Evolutionary conservation across 2,888 invertebrate genomes (phyloP).

Genomic region (Drosophila mayaguana): DNA sequence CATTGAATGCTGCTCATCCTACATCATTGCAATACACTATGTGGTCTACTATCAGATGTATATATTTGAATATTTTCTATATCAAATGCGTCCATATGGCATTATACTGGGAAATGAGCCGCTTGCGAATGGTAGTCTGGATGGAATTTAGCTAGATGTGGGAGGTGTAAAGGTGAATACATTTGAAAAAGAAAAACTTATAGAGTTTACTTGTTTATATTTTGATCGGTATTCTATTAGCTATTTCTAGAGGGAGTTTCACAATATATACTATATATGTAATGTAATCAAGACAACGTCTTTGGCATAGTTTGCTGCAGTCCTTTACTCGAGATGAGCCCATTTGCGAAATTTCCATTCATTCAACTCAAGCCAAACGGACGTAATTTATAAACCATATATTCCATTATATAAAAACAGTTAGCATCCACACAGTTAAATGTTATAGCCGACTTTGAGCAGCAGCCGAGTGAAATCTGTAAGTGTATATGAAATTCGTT

Average conservation of each 20-base stretch:
- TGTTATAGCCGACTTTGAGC: slow-evolving; percentile 96
- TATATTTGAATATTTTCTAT: slow-evolving; percentile 41
- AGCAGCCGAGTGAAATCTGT: slow-evolving; percentile 92
- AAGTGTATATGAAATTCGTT: slow-evolving; percentile 26
- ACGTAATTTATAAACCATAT: slow-evolving; percentile 95
- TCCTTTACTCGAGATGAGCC: slow-evolving; percentile 11
- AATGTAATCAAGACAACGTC: slow-evolving; percentile 6
- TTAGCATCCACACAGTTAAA: slow-evolving; percentile 97
- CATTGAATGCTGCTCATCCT: slow-evolving; percentile 61
- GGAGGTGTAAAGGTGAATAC: not conserved
- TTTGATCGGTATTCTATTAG: not conserved
- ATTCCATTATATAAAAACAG: slow-evolving; percentile 97
- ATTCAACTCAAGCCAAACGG: slow-evolving; percentile 87
- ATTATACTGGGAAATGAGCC: slow-evolving; percentile 27
- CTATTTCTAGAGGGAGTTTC: not conserved
- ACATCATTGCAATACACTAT: slow-evolving; percentile 57
- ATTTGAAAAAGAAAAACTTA: not conserved
- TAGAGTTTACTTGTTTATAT: not conserved
- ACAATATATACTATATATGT: not conserved
- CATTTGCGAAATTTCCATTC: not conserved
- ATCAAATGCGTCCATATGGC: slow-evolving; percentile 51
- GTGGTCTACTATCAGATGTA: slow-evolving; percentile 51
- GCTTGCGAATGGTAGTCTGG: not conserved
- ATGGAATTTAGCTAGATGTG: not conserved
- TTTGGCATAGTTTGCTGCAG: slow-evolving; percentile 51